These are phyloP conservation scores for Triplophysa rosa DNA, from an alignment of 2,113 vertebrate genomes.

Conservation along the genomic window DNA sequence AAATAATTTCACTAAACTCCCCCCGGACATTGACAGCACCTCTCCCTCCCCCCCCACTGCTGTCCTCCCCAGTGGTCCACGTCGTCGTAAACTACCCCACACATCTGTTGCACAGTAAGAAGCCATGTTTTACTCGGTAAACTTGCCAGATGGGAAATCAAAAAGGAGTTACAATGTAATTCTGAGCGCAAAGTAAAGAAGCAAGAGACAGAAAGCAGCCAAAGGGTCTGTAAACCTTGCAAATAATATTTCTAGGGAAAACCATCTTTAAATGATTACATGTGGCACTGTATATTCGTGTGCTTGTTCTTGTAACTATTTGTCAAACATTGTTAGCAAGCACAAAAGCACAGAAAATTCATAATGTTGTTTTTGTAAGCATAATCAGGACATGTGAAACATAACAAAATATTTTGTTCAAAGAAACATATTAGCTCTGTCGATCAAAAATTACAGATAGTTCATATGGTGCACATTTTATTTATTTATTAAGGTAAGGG, in stretches of 20 bases:
- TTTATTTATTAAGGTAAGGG: too few relatives aligned
- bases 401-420: not conserved
- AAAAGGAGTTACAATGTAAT: slow-evolving; percentile 68
- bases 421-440: not conserved
- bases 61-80: slow-evolving; percentile 61
- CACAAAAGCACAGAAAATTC: not conserved
- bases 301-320: slow-evolving; percentile 33
- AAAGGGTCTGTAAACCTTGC: slow-evolving; percentile 46
- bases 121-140: slow-evolving; percentile 73
- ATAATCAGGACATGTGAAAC: not conserved
- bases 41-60: slow-evolving; percentile 42
- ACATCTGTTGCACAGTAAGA: slow-evolving; percentile 77
- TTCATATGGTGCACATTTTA: too few relatives aligned
- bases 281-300: slow-evolving; percentile 18
- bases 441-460: too few relatives aligned
- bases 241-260: slow-evolving; percentile 49
- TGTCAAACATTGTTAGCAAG: slow-evolving; percentile 41
- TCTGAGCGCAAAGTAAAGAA: slow-evolving; percentile 66
- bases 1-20: slow-evolving; percentile 60
- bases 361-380: not conserved
- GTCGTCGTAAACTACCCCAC: slow-evolving; percentile 69
- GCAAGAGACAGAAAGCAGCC: slow-evolving; percentile 55
- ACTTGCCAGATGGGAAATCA: slow-evolving; percentile 74
- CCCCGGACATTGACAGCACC: slow-evolving; percentile 55
- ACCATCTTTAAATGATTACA: slow-evolving; percentile 47